Conservation (phyloP, 2,797 vertebrate species). For the Sebastes hubbsi region DNA sequence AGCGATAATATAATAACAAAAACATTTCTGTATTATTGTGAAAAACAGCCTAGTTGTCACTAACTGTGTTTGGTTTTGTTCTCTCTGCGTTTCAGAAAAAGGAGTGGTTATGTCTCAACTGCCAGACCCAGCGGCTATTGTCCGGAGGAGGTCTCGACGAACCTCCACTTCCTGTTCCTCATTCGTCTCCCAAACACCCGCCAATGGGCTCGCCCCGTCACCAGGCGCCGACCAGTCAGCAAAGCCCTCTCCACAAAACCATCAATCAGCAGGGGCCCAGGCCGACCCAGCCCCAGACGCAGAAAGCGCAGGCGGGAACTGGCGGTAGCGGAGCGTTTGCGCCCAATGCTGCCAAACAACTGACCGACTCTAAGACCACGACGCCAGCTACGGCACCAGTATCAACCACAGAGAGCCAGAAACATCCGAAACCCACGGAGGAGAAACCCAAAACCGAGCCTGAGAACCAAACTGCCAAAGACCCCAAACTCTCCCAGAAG, state of each 20-base stretch:
- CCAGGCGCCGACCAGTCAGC: slow-evolving; percentile 76
- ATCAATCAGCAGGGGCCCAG: slow-evolving; percentile 70
- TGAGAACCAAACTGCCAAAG: slow-evolving; percentile 69
- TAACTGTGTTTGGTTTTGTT: neutral
- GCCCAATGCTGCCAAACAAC: slow-evolving; percentile 76
- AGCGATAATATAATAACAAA: neutral
- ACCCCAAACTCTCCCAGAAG: slow-evolving; percentile 75
- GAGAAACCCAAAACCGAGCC: slow-evolving; percentile 68
- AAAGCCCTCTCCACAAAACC: slow-evolving; percentile 78
- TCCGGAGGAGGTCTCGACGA: slow-evolving; percentile 91
- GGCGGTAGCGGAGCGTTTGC: slow-evolving; percentile 66
- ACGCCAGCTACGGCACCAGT: slow-evolving; percentile 25
- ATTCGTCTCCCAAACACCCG: slow-evolving; percentile 87
- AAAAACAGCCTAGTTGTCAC: neutral
- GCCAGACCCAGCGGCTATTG: slow-evolving; percentile 95
- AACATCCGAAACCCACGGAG: slow-evolving; percentile 64
- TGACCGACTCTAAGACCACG: slow-evolving; percentile 74
- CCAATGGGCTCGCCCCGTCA: slow-evolving; percentile 84
- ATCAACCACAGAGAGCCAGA: slow-evolving; percentile 62
- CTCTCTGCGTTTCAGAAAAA: slow-evolving; percentile 88
- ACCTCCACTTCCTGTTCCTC: slow-evolving; percentile 82
- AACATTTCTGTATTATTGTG: neutral
- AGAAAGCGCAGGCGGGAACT: slow-evolving; percentile 65
- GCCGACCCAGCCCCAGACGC: slow-evolving; percentile 51
- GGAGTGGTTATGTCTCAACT: slow-evolving; percentile 99